Base-by-base conservation (phyloP, 2,888 invertebrate species). In the Phortica magna region DNA sequence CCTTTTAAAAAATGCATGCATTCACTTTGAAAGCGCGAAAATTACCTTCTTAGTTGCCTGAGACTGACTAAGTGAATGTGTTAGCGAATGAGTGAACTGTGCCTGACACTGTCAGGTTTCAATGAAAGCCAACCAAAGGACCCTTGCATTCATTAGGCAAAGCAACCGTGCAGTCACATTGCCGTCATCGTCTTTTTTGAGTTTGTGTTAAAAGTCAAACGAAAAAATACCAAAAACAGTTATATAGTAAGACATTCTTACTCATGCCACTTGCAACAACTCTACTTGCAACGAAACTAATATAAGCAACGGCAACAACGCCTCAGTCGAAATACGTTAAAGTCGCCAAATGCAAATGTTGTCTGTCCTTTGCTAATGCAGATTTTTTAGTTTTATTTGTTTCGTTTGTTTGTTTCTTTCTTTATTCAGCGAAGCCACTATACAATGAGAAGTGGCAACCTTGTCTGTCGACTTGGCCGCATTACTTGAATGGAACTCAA, bases 1-100 rank as follows among this genome's bases (percentile, higher is more conserved):
- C 61, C 61, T 61, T 19, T 61, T 61, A 19, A 61, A 61, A 22
- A 61, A 19, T 61, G 61, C 61, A 61, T 61, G 1, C 61, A 22
- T 12, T 61, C 22, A 19, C 61, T 12, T 61, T 61, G 22, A 22
- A 61, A 61, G 61, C 61, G 61, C 61, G 61, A 61, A 61, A 61
- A 61, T 61, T 61, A 22, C 61, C 22, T 61, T 17, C 19, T 61
- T 17, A 61, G 61, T 61, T 19, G 61, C 10, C 17, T 1, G 61
- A 48, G 48, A 12, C 14, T 14, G 48, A 48, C 10, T 48, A 14
- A 48, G 48, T 48, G 48, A 9, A 48, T 31, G 31, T 31, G 31
- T 31, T 31, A 31, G 31, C 48, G 48, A 48, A 14, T 48, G 48
- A 48, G 48, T 48, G 48, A 9, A 48, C 48, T 31, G 31, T 31